Base-by-base conservation (phyloP, 1,140 invertebrate species). In the Cotesia vestalis region DNA sequence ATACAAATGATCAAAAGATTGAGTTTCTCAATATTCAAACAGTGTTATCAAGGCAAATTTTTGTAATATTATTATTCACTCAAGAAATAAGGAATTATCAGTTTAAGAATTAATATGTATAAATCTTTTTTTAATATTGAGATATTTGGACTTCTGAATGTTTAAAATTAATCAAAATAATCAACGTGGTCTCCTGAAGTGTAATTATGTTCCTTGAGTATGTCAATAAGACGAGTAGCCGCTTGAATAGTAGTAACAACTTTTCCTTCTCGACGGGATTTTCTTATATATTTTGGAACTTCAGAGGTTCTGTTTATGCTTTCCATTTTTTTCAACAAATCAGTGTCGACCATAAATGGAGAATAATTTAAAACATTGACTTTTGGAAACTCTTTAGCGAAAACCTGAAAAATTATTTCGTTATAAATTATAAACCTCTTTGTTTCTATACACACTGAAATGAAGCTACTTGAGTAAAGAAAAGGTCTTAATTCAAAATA, bases 311-410 rank as follows among this genome's bases (percentile, higher is more conserved):
- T 60, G 90, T 86, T 4, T 88, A 84, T 46, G 90, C 85, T 34
- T 20, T 20, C 20, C 20, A 94, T 87, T 77, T 89, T 86, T n/a
- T 91, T 81, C 52, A 93, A 91, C 96, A 99, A 98, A 64, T 95
- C 92, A 0, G 96, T 99, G 73, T 96, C 90, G 2, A 98, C 93
- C 3, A 96, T 95, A 34, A 97, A 97, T 0, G 97, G 97, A 3
- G 96, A 93, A 87, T 98, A 99, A 85, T 93, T 98, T 3, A 99
- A 83, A 8, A 98, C 92, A 69, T 91, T 87, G 0, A 96, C 86
- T 27, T 90, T 80, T 12, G 91, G 90, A 76, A 94, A 91, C 88
- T 99, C 97, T 36, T 90, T 84, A 6, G 95, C 95, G 59, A 99
- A 87, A 4, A 89, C 87, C 86, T 87, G 12, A 12, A 52, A 17